phyloP scores from a whole-genome alignment of 2,888 invertebrate genomes.

The Cataglyphis altisquamis region DNA sequence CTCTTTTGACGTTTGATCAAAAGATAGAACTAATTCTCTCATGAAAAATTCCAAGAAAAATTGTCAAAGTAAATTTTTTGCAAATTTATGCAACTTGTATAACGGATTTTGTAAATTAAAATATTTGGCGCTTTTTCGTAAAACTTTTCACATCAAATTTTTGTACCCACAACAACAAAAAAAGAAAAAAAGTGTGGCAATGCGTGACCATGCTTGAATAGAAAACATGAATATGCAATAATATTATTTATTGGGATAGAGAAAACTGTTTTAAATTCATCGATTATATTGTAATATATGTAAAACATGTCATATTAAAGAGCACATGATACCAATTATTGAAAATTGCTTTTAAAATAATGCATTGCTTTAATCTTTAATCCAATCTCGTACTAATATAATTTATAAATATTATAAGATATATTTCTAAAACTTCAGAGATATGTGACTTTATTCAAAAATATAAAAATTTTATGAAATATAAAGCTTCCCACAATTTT shows the following conservation, averaged over 20 bases:
- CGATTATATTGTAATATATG: constrained; percentile 2
- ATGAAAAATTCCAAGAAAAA: constrained; percentile 25
- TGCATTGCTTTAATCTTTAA: neutral
- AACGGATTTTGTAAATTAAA: constrained; percentile 28
- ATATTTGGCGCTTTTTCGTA: neutral
- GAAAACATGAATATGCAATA: constrained; percentile 18
- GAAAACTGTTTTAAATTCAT: constrained; percentile 25
- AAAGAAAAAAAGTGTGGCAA: neutral
- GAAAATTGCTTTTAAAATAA: constrained; percentile 3
- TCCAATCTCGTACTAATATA: neutral
- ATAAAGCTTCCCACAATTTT: neutral
- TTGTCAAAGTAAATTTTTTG: constrained; percentile 5
- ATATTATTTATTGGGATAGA: constrained; percentile 21
- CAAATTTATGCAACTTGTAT: neutral
- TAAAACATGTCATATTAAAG: neutral
- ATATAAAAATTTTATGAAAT: neutral
- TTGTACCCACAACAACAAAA: neutral
- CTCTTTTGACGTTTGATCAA: constrained; percentile 57
- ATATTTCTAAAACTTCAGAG: neutral
- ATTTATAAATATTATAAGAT: neutral
- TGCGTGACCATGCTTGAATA: neutral
- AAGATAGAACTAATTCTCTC: constrained; percentile 53
- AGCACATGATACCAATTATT: neutral
- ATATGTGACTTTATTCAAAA: neutral
- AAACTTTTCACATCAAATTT: constrained; percentile 1